phyloP scores from a whole-genome alignment of 2,797 vertebrate genomes.

The Sphenopsis melanotis region DNA sequence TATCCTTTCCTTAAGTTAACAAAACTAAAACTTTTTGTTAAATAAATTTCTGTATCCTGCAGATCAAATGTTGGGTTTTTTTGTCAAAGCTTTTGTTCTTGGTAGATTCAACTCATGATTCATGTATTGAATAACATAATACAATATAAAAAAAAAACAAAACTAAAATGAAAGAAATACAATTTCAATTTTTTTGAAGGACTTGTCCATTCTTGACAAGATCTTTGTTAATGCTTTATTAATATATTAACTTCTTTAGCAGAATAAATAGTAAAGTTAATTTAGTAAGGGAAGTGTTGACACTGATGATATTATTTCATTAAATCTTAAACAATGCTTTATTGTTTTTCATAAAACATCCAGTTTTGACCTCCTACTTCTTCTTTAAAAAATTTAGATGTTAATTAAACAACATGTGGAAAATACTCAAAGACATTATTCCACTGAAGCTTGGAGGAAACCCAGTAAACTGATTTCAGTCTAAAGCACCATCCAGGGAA shows the following conservation, averaged over 20 bases:
- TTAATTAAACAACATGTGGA: constrained; percentile 48
- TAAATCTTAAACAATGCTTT: constrained; percentile 25
- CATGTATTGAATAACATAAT: background rate
- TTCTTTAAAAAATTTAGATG: constrained; percentile 57
- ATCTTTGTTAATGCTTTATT: background rate
- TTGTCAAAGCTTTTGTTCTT: background rate
- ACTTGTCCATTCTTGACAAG: background rate
- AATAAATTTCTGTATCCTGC: background rate
- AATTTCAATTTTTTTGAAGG: background rate
- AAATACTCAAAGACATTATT: constrained; percentile 48
- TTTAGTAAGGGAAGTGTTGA: background rate
- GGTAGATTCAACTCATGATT: background rate
- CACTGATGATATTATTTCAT: background rate
- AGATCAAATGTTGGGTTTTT: accelerated
- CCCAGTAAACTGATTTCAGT: constrained; percentile 43
- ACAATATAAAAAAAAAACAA: background rate
- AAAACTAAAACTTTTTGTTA: background rate
- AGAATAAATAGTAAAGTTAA: constrained; percentile 4
- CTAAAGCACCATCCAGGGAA: constrained; percentile 56
- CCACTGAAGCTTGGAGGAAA: constrained; percentile 6
- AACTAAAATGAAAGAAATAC: background rate
- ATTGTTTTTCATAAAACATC: background rate
- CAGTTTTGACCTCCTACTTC: background rate
- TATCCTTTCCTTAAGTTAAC: background rate
- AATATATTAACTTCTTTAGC: background rate